These are phyloP conservation scores for Nudaria mundana DNA, from an alignment of 2,888 invertebrate genomes.

Conservation along the genomic window DNA sequence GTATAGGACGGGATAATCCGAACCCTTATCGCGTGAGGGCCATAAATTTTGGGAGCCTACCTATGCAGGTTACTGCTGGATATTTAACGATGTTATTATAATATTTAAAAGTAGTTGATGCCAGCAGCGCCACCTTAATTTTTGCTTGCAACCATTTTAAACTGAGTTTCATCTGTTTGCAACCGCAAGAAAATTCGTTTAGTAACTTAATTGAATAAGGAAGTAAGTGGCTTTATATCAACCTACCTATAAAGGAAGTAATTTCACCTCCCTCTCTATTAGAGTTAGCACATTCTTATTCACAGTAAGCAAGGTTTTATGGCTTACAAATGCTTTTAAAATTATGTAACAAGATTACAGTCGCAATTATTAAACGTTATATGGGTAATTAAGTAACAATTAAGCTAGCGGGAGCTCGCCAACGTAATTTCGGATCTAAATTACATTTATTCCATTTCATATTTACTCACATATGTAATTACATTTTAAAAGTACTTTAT, in stretches of 20 bases:
- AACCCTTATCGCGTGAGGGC: slow-evolving; percentile 40
- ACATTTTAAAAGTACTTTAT: slow-evolving; percentile 17
- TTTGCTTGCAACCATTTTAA: too few species aligned
- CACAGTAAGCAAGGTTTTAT: not conserved
- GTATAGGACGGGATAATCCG: slow-evolving; percentile 38
- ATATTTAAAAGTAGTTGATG: too few species aligned
- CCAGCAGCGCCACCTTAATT: too few species aligned
- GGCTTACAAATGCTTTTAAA: not conserved
- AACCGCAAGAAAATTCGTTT: too few species aligned
- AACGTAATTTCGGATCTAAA: slow-evolving; percentile 20
- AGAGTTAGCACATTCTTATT: too few species aligned
- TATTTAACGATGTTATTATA: not conserved
- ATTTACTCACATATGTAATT: slow-evolving; percentile 11
- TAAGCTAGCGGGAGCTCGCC: slow-evolving; percentile 7
- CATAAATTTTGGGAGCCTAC: slow-evolving; percentile 37
- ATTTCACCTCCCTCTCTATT: not conserved
- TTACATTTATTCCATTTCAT: slow-evolving; percentile 25
- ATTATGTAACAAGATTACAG: not conserved
- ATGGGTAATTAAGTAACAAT: slow-evolving; percentile 24
- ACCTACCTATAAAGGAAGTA: too few species aligned
- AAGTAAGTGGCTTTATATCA: too few species aligned
- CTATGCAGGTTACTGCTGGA: not conserved
- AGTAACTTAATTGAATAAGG: too few species aligned
- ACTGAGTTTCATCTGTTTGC: too few species aligned
- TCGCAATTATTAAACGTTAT: slow-evolving; percentile 14